Evolutionary conservation across 2,888 invertebrate genomes (phyloP), one percentile per base, ranked within the genome.

Genomic region (Polydesmus complanatus): DNA sequence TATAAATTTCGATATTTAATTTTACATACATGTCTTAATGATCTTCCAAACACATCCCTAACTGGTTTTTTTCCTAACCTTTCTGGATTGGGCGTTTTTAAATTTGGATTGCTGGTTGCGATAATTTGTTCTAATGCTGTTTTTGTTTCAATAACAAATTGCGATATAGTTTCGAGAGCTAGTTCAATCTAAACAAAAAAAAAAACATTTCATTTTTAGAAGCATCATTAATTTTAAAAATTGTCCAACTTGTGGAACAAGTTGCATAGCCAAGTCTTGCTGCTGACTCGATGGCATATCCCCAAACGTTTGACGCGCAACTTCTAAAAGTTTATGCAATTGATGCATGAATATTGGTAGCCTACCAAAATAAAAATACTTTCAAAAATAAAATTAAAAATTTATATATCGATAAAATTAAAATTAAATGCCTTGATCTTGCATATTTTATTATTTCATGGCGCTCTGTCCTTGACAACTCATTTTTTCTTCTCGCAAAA

Each of bases 391-490:
- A 37, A n/a, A 37, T n/a, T 26, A 2, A 55, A 25, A 5, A 37
- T 18, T 52, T 27, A 25, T 23, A 1, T n/a, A n/a, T n/a, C n/a
- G n/a, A n/a, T n/a, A n/a, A n/a, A n/a, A n/a, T n/a, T n/a, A n/a
- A n/a, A n/a, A n/a, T n/a, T n/a, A n/a, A n/a, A 37, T 37, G 73
- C 74, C 74, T 73, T 26, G 81, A 80, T 69, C 81, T 81, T 48
- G 82, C 80, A 70, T 82, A 83, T 68, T 80, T 78, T 62, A 83
- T 80, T 25, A 84, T 82, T 72, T 83, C 82, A 68, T 83, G 79
- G 64, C 82, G 76, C 68, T 84, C 83, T 65, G 80, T 79, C 62
- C 79, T 75, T 5, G 81, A 77, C 63, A 83, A 72, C 67, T 81
- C 81, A 49, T 78, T 74, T 69, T 81, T 82, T 66, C 81, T 77